phyloP scores from a whole-genome alignment of 2,888 invertebrate genomes.

The Drosophila tripunctata region DNA sequence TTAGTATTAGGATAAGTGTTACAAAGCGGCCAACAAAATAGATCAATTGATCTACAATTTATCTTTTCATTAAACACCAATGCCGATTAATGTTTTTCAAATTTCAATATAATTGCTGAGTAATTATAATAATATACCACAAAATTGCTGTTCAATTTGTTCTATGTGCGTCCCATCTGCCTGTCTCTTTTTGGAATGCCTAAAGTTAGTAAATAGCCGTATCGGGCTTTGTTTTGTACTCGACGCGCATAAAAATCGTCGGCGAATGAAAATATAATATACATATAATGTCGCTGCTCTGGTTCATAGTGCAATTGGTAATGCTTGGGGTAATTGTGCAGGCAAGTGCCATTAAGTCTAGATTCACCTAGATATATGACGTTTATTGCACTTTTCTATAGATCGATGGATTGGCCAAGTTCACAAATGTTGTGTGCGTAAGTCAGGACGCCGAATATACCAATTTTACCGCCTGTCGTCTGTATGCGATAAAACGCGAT shows the following conservation, averaged over 20 bases:
- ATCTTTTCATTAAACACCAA: constrained; percentile 35
- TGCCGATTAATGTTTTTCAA: constrained; percentile 12
- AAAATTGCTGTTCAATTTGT: constrained; percentile 20
- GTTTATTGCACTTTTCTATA: constrained; percentile 16
- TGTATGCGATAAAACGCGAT: constrained; percentile 68
- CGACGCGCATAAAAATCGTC: not conserved
- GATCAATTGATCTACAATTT: constrained; percentile 15
- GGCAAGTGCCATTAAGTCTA: constrained; percentile 47
- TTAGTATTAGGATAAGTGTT: constrained; percentile 53
- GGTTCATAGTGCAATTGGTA: constrained; percentile 25
- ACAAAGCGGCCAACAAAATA: constrained; percentile 6
- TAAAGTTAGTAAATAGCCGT: constrained; percentile 1
- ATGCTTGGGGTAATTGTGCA: constrained; percentile 37
- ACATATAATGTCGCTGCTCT: constrained; percentile 25
- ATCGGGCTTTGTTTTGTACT: constrained; percentile 11
- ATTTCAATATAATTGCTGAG: constrained; percentile 33
- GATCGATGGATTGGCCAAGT: constrained; percentile 63
- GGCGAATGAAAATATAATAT: not conserved
- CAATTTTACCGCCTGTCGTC: constrained; percentile 54
- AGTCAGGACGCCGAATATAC: constrained; percentile 51
- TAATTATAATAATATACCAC: constrained; percentile 12
- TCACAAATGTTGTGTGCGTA: constrained; percentile 68
- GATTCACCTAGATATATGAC: not conserved
- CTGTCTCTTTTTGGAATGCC: not conserved
- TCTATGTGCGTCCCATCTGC: not conserved